Evolutionary conservation across 2,888 invertebrate species (phyloP).

Genomic region (Sinopyrophorus schimmeli): DNA sequence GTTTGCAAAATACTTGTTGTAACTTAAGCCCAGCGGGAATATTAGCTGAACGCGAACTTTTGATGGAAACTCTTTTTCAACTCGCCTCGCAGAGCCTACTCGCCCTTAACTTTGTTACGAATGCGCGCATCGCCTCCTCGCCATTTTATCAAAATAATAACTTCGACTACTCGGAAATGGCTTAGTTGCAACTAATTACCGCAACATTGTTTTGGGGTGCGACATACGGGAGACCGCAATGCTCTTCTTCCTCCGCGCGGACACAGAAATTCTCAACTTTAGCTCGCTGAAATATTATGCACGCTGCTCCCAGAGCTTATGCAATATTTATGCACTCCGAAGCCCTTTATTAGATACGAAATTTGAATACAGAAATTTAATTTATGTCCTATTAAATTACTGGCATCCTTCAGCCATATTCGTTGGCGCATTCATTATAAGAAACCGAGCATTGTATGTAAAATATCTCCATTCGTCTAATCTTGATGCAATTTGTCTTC

Average conservation of each 20-base stretch:
- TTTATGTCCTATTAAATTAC: slow-evolving; percentile 22
- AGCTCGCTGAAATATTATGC: slow-evolving; percentile 26
- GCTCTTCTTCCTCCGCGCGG: slow-evolving; percentile 10
- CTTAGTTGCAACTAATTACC: slow-evolving; percentile 26
- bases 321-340: slow-evolving; percentile 23
- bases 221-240: slow-evolving; percentile 25
- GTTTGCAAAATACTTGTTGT: slow-evolving; percentile 40
- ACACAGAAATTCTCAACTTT: slow-evolving; percentile 16
- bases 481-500: slow-evolving; percentile 1
- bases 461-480: slow-evolving; percentile 10
- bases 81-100: slow-evolving; percentile 12
- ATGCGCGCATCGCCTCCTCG: slow-evolving; percentile 14
- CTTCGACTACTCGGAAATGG: too few relatives aligned
- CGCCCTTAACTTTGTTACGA: slow-evolving; percentile 24
- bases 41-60: slow-evolving; percentile 30
- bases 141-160: not conserved
- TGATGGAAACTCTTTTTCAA: slow-evolving; percentile 29
- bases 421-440: slow-evolving; percentile 11
- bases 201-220: slow-evolving; percentile 24
- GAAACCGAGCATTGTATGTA: not conserved
- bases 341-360: slow-evolving; percentile 25
- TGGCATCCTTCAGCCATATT: slow-evolving; percentile 4
- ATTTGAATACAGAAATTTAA: slow-evolving; percentile 25
- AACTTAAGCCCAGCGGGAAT: slow-evolving; percentile 32
- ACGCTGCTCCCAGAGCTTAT: slow-evolving; percentile 23